phyloP scores from a whole-genome alignment of 2,888 invertebrate species.

The Cerastis rubricosa region DNA sequence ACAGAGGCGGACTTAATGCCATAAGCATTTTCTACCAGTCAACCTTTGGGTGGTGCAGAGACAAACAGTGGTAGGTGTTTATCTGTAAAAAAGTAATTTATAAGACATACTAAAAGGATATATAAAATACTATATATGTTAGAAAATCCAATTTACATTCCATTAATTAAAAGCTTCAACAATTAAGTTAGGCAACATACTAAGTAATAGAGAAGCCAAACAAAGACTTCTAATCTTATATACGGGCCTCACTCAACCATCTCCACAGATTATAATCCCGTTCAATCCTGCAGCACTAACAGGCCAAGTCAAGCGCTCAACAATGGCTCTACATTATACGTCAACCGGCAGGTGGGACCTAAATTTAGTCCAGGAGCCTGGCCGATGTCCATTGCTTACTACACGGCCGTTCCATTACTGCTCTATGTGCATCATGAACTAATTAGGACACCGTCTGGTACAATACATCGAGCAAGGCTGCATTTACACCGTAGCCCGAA shows the following conservation, averaged over 20 bases:
- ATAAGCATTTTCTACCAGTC: too few species aligned
- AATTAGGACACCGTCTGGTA: conserved; percentile 74
- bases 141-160: neutral
- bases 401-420: conserved; percentile 77
- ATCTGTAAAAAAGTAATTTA: too few species aligned
- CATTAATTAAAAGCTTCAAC: neutral
- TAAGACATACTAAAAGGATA: too few species aligned
- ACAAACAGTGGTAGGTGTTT: too few species aligned
- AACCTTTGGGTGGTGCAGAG: too few species aligned
- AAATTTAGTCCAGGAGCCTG: conserved; percentile 55
- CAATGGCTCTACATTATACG: conserved; percentile 62
- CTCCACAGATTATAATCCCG: conserved; percentile 49
- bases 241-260: conserved; percentile 28
- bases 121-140: neutral
- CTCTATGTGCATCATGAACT: conserved; percentile 72
- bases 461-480: conserved; percentile 47
- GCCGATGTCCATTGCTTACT: conserved; percentile 61
- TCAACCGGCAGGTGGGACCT: conserved; percentile 63
- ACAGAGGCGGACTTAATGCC: too few species aligned
- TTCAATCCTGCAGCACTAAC: conserved; percentile 46
- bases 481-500: conserved; percentile 40
- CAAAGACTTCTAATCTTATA: conserved; percentile 33
- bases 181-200: neutral
- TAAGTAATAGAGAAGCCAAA: conserved; percentile 12
- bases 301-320: conserved; percentile 47